phyloP scores from a whole-genome alignment of 35 echinoderm and acorn worm species.

The Chiridota heheva region DNA sequence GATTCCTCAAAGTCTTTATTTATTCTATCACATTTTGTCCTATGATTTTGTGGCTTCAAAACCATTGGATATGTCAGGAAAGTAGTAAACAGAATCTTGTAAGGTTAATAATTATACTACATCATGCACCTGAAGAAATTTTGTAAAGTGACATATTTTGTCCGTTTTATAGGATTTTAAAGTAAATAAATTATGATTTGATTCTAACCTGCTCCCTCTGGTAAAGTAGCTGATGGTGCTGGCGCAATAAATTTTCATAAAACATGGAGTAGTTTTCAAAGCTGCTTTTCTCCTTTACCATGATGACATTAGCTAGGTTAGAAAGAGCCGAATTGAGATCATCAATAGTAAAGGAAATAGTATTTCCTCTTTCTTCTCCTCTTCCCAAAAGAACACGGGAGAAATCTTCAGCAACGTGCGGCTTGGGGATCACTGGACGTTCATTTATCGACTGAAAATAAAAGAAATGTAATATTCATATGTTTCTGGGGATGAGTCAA shows the following conservation, averaged over 20 bases:
- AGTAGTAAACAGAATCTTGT: no score
- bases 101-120: no score
- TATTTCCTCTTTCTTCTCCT: constrained; percentile 33
- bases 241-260: constrained; percentile 93
- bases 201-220: constrained; percentile 92
- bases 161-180: no score
- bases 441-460: constrained; percentile 82
- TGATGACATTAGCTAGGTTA: constrained; percentile 65
- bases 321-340: constrained; percentile 75
- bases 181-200: no score
- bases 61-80: no score
- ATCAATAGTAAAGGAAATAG: constrained; percentile 49
- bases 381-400: constrained; percentile 56
- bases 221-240: constrained; percentile 94
- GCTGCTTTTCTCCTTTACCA: constrained; percentile 80
- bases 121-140: no score
- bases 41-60: no score
- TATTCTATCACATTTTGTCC: no score
- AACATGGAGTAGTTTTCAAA: constrained; percentile 99
- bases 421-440: constrained; percentile 79
- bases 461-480: neutral
- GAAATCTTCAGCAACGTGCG: constrained; percentile 97
- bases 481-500: no score
- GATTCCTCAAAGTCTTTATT: no score
- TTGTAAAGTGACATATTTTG: no score